These are phyloP conservation scores for Orchestia grillus DNA, from an alignment of 1,140 invertebrate species.

Conservation along the genomic window DNA sequence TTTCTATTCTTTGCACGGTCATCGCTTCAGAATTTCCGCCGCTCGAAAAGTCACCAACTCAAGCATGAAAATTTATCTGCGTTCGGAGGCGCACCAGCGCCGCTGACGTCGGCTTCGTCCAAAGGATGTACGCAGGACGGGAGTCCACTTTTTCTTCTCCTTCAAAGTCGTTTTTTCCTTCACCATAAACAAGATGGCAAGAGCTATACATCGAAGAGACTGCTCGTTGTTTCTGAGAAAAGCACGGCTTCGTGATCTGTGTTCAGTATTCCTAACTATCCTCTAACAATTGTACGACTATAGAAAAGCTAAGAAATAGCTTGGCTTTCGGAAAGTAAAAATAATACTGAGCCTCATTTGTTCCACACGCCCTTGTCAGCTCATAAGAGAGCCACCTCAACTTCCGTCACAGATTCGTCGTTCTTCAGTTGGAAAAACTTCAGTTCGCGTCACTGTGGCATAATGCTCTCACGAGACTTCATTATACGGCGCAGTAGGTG, in stretches of 20 bases:
- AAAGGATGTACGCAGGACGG: not conserved
- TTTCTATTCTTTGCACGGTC: conserved; percentile 10
- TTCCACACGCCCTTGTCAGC: not conserved
- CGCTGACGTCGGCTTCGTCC: not conserved
- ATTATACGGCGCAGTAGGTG: too few relatives aligned
- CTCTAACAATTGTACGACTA: not conserved
- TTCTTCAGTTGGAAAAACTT: not conserved
- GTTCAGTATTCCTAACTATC: not conserved
- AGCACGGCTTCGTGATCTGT: not conserved
- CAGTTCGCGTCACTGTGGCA: not conserved
- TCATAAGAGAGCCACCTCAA: not conserved
- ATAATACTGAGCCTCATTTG: not conserved
- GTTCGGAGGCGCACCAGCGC: not conserved
- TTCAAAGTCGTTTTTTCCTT: not conserved
- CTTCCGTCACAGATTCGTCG: not conserved
- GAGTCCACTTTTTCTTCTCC: not conserved
- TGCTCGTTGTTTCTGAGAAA: not conserved
- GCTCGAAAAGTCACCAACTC: conserved; percentile 21
- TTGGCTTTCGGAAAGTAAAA: not conserved
- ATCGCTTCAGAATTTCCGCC: conserved; percentile 30
- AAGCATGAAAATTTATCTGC: conserved; percentile 37
- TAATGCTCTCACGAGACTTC: too few relatives aligned
- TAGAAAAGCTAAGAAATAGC: not conserved
- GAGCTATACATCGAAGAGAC: not conserved
- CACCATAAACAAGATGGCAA: not conserved